Conservation (phyloP, 2,797 vertebrate genomes). For the Parauchenoglanis ngamensis region DNA sequence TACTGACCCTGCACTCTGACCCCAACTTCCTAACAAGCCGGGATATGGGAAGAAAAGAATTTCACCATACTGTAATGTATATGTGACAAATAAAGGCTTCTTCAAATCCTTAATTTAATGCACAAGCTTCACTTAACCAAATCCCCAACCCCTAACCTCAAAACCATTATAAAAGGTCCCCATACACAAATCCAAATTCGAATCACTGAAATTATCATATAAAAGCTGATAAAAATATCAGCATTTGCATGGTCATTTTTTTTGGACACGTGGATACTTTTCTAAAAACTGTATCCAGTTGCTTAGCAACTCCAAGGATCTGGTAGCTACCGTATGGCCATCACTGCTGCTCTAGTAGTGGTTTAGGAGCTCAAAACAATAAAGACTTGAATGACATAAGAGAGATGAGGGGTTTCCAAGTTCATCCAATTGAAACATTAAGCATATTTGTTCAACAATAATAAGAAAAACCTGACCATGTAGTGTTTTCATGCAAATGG, state of each 20-base stretch:
- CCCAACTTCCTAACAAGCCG: not conserved
- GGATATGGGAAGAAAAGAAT: not conserved
- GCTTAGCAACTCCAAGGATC: slow-evolving; percentile 60
- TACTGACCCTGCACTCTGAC: not conserved
- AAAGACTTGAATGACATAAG: not conserved
- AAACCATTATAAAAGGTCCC: not conserved
- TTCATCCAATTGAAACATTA: not conserved
- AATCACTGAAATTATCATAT: slow-evolving; percentile 3
- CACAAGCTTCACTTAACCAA: not conserved
- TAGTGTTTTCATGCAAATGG: not conserved
- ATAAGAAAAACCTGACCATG: not conserved
- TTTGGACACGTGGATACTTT: slow-evolving; percentile 51
- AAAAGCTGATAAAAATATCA: slow-evolving; percentile 14
- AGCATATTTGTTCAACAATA: not conserved
- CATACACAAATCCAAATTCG: not conserved
- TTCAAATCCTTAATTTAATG: not conserved
- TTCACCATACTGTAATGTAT: not conserved
- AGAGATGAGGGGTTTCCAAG: not conserved
- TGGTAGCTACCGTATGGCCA: slow-evolving; percentile 51
- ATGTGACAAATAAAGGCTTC: not conserved
- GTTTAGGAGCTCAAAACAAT: slow-evolving; percentile 23
- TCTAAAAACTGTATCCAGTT: slow-evolving; percentile 58
- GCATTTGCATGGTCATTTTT: slow-evolving; percentile 39
- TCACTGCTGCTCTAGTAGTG: slow-evolving; percentile 35
- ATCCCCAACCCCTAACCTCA: no score